A percentile compares a stretch with the other conserved stretches of the same genome.
phyloP scores from a whole-genome alignment of 2,888 invertebrate genomes.

The Drosophila cracens region DNA sequence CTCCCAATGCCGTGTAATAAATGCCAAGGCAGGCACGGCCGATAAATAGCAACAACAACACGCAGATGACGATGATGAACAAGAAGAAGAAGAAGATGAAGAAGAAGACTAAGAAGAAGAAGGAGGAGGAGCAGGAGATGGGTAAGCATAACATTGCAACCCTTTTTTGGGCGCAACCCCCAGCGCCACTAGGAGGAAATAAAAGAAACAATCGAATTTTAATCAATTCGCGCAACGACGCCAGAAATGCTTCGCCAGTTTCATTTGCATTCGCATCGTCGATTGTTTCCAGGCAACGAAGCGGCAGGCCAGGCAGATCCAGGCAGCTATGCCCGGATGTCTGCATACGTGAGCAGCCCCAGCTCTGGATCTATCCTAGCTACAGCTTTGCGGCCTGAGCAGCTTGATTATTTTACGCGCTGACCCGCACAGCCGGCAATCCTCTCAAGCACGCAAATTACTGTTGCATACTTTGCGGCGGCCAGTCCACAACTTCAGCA shows the following conservation, averaged over 20 bases:
- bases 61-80: constrained; percentile 14
- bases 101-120: background rate
- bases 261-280: constrained; percentile 62
- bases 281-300: constrained; percentile 65
- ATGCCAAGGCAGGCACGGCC: constrained; percentile 80
- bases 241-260: constrained; percentile 48
- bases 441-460: constrained; percentile 25
- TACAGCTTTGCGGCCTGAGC: constrained; percentile 1
- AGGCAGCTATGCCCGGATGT: constrained; percentile 28
- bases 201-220: constrained; percentile 84
- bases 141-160: constrained; percentile 55
- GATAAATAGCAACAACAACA: constrained; percentile 75
- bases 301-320: constrained; percentile 41
- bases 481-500: constrained; percentile 11
- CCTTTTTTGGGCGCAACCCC: constrained; percentile 48
- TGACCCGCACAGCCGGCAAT: constrained; percentile 75
- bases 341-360: constrained; percentile 33
- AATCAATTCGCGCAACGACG: constrained; percentile 82
- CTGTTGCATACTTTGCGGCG: constrained; percentile 47
- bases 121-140: background rate
- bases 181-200: constrained; percentile 45
- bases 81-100: constrained; percentile 37
- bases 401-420: constrained; percentile 78
- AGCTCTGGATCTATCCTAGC: constrained; percentile 1
- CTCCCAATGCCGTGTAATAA: constrained; percentile 77